Evolutionary conservation across 2,113 vertebrate genomes (phyloP), one percentile per base, ranked within the genome.

Genomic region (Melanerpes aurifrons): DNA sequence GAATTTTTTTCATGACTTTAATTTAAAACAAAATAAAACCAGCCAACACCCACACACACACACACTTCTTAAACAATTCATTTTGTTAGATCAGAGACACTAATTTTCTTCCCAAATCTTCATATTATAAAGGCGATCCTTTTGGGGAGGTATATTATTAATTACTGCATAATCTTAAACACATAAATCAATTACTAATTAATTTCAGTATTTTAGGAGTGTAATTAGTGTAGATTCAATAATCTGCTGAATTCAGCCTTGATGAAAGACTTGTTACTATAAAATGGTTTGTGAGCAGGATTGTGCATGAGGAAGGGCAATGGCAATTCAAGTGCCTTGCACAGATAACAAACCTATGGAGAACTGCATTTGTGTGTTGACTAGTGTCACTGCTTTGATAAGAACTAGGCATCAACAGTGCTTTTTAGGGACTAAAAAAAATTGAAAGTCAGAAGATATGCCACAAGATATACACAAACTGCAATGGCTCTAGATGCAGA

Each of bases 41-140:
- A 50, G 22, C 11, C 48, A 50, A 21, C 9, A 18, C 21, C 37
- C 37, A 40, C 47, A 19, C 18, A 21, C 47, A 12, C 15, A 10
- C 7, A 31, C 5, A 43, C 7, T 29, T 71, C 17, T 68, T 26
- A 78, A 40, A 40, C 37, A 40, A 62, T 4, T 64, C 7, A 10
- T 3, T 12, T 15, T 0, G 0, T 73, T 35, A 76, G 8, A 26
- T 47, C 24, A 78, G 16, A 78, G 25, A 64, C 3, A 83, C 2
- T 57, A 0, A 9, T 57, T 45, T 57, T 48, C 16, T 4, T 45
- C 7, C 0, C 0, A 59, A 43, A 72, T 35, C 15, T 26, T 72
- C 76, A 24, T 53, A 53, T 24, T 11, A 24, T 53, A 25, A 12
- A 24, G 22, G 6, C 24, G 22, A 24, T 53, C 22, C 50, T 53